phyloP scores from a whole-genome alignment of 2,888 invertebrate species.

The Tenthredo distinguenda region DNA sequence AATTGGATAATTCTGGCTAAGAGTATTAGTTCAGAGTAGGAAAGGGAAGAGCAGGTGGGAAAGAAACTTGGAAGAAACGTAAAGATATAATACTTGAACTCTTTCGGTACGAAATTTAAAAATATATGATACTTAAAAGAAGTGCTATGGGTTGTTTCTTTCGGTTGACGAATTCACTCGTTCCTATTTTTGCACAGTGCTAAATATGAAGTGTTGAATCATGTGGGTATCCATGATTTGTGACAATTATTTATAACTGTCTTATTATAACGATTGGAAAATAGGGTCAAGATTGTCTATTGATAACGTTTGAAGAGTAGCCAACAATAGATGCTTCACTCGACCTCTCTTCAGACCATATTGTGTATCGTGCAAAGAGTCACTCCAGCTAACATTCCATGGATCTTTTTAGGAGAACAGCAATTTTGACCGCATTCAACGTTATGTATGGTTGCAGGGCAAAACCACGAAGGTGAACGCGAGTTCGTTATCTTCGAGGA shows the following conservation, averaged over 20 bases:
- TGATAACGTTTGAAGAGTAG: constrained; percentile 33
- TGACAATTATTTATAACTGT: constrained; percentile 25
- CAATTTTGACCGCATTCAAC: neutral
- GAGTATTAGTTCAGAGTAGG: neutral
- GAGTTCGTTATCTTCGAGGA: neutral
- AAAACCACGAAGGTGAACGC: neutral
- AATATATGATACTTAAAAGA: neutral
- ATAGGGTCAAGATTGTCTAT: constrained; percentile 43
- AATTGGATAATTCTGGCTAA: neutral
- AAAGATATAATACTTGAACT: neutral
- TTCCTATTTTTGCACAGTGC: constrained; percentile 3
- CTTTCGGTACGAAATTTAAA: neutral
- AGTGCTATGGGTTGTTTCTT: neutral
- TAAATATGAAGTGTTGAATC: constrained; percentile 18
- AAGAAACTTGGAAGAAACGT: neutral
- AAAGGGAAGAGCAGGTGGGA: neutral
- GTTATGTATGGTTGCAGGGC: neutral
- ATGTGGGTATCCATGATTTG: neutral
- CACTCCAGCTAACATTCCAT: constrained; percentile 11
- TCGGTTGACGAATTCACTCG: neutral
- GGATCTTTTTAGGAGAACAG: neutral
- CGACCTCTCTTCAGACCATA: constrained; percentile 36
- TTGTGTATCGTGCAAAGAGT: constrained; percentile 4
- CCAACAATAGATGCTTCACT: constrained; percentile 39
- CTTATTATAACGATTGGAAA: constrained; percentile 14